phyloP scores from a whole-genome alignment of 2,888 invertebrate species.

The Resseliella maxima region DNA sequence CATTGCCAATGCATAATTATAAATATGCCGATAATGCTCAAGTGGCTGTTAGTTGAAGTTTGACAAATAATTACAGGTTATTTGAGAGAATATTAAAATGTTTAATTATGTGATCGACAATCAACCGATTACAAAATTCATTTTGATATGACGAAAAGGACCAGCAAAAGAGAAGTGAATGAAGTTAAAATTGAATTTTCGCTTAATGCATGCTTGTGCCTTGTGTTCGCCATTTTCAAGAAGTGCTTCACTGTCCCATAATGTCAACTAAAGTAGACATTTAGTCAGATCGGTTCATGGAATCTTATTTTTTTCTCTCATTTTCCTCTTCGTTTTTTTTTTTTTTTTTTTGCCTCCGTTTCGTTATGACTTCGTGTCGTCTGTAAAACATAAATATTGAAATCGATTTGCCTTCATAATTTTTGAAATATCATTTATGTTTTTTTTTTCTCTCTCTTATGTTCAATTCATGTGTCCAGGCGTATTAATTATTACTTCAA shows the following conservation, averaged over 20 bases:
- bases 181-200: background rate
- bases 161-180: background rate
- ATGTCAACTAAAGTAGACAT: background rate
- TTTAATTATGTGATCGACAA: slow-evolving; percentile 42
- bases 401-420: background rate
- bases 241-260: background rate
- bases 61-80: slow-evolving; percentile 20
- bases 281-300: background rate
- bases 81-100: slow-evolving; percentile 15
- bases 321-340: background rate
- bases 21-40: background rate
- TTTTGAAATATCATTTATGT: background rate
- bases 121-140: background rate
- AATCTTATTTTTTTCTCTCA: background rate
- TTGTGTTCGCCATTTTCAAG: background rate
- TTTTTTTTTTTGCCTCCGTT: background rate
- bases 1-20: background rate
- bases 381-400: background rate
- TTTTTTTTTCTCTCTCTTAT: background rate
- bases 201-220: background rate
- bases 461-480: background rate
- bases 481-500: background rate
- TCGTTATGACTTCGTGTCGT: background rate
- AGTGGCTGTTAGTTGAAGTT: background rate
- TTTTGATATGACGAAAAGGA: background rate